Evolutionary conservation across 2,888 invertebrate genomes (phyloP), one percentile per base, ranked within the genome.

Genomic region (Acleris laterana): DNA sequence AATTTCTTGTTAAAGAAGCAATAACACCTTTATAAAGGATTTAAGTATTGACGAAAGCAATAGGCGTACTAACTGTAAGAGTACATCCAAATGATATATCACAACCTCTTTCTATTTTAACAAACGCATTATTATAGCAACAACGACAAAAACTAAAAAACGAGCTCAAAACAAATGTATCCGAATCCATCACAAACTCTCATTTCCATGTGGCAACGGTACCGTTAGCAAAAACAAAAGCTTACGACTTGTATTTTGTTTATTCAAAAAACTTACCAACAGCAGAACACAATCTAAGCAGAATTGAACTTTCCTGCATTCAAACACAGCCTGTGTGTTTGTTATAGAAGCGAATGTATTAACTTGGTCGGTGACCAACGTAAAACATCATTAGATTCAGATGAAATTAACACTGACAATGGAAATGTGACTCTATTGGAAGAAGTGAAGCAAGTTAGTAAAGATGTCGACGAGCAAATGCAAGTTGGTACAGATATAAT

Each of bases 221-320:
- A 79, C 79, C 80, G 79, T 79, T 79, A 79, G 78, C 80, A 79
- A 78, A 79, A 80, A 80, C 74, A 79, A 80, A 78, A 76, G 74
- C 42, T 70, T 63, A 71, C 70, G 62, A 70, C 60, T 52, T 38
- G 60, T 38, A 58, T 67, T 60, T 42, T 49, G 63, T 66, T 66
- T 62, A 66, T 62, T 57, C 66, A 62, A 55, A 42, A 13, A 22
- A 48, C 17, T 5, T 53, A 20, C 19, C 28, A 20, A 22, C 28
- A n/a, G 11, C 11, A 13, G 22, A 17, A 58, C 32, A 11, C n/a
- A 5, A 59, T 16, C 2, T 25, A 25, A 50, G 42, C 65, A 7
- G 56, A 61, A 22, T 1, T 32, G 28, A 19, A 17, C 65, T 28
- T 56, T 28, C 32, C 49, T 17, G 4, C 5, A 0, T 20, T 28